Conservation (phyloP, 2,797 vertebrate species). For the Melanotaenia trifasciata region DNA sequence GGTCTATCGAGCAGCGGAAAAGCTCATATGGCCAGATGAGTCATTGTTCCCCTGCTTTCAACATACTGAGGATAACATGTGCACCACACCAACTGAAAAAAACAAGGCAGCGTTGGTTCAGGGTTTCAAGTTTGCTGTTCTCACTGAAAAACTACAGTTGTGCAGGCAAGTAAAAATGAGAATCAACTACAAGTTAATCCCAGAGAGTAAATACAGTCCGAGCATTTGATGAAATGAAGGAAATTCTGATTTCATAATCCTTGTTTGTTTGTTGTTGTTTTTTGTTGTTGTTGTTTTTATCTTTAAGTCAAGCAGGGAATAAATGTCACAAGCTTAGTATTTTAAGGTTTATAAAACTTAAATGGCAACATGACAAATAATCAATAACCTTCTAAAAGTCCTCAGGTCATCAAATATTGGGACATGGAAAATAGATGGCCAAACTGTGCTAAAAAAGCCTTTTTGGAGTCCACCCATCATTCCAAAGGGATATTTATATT, state of each 20-base stretch:
- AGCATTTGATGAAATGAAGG: neutral
- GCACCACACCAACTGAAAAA: constrained; percentile 27
- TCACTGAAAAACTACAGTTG: neutral
- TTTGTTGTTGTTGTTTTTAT: neutral
- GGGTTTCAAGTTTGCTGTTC: neutral
- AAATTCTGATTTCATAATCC: constrained; percentile 5
- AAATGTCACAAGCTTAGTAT: constrained; percentile 1
- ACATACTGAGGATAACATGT: constrained; percentile 28
- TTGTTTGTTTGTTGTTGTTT: neutral
- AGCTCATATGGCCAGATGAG: constrained; percentile 54
- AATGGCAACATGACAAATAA: neutral
- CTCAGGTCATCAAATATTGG: neutral
- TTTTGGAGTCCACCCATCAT: no score
- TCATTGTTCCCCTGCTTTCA: constrained; percentile 43
- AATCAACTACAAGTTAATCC: neutral
- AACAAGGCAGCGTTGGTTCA: constrained; percentile 8
- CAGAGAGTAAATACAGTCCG: constrained; percentile 5
- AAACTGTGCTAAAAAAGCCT: no score
- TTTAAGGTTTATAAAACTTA: neutral
- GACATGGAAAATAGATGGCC: no score
- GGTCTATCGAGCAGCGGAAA: constrained; percentile 46
- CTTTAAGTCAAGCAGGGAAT: neutral
- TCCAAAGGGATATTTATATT: no score
- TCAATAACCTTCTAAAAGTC: neutral
- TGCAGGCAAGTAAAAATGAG: neutral